Base-by-base conservation (phyloP, 2,797 vertebrate species). In the Dicrostonyx torquatus region DNA sequence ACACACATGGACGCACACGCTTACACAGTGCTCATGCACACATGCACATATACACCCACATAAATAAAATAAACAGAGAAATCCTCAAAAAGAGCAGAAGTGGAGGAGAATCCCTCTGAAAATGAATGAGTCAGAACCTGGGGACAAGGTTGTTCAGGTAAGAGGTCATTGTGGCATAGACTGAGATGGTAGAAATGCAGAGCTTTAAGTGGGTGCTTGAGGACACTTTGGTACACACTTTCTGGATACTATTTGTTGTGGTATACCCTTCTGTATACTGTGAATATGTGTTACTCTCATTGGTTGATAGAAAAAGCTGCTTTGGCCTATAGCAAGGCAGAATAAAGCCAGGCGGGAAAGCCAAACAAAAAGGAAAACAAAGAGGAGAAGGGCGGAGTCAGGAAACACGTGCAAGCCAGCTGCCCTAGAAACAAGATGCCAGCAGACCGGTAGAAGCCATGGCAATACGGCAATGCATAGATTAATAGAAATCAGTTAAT, bases 41-140 rank as follows among this genome's bases (percentile, higher is more conserved):
- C 45, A 20, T 0, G 0, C n/a, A 70, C 15, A 68, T 0, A 24
- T 1, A 12, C 9, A 11, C 48, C 3, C 10, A n/a, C 20, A 1
- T 2, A 24, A n/a, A 79, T 37, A 79, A 53, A 50, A 58, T 7
- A 82, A 29, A 82, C 24, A 70, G 31, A 85, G 90, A 93, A 76
- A 50, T 43, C 15, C 24, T 76, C 72, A 29, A 17, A 91, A 60
- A 93, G 75, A 70, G 58, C 85, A 72, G 53, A 79, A 24, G 34
- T 34, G 31, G 8, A 77, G 22, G 37, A 37, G 15, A 73, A 29
- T 50, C 58, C 50, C 31, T 48, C 14, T 4, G 6, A 87, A 55
- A 11, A 50, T 11, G 5, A 45, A 84, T 60, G 92, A 76, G 72
- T n/a, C 72, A 91, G 68, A 34, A 58, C 14, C n/a, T 79, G 34